Base-by-base conservation (phyloP, 2,888 invertebrate genomes). In the Nomada lathburiana region DNA sequence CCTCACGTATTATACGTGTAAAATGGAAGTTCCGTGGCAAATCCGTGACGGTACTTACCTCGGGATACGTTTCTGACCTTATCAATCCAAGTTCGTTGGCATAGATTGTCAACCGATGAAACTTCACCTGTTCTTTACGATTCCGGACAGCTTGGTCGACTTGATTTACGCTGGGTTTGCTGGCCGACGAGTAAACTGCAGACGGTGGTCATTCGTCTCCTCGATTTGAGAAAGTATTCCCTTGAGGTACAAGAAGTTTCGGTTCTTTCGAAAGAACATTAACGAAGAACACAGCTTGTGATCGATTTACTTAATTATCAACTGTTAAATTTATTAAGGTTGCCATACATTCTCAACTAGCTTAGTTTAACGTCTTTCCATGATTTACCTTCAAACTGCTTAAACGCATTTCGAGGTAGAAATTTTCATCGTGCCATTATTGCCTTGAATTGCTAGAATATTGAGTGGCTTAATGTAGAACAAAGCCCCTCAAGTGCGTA, bases 1-100 rank as follows among this genome's bases (percentile, higher is more conserved):
- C 78, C 72, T 85, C 83, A 83, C 83, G 85, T 86, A 86, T 84
- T 84, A 86, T 86, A 84, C 82, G 79, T 73, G 86, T 84, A 80
- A 82, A 86, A 83, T 87, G 71, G 84, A 83, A 77, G 75, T 86
- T 75, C 69, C 69, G 53, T 70, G 67, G 69, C 74, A 73, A 74
- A 79, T 75, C 73, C 62, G 69, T 73, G 78, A 77, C 75, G 80
- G 77, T 80, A 79, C 75, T 84, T 84, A 82, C 57, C 74, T 20
- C 62, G n/a, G 29, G 59, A 74, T 76, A 78, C 72, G 78, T 55
- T 81, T 62, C 72, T 73, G 62, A 73, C 67, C 81, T 83, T 76
- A 86, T 85, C 83, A 70, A 68, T n/a, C 69, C 0, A 13, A 13
- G n/a, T 20, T 26, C 42, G 36, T 80, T 83, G 77, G 70, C 75